These are phyloP conservation scores for Apamea crenata DNA, from an alignment of 2,888 invertebrate species.

Conservation along the genomic window DNA sequence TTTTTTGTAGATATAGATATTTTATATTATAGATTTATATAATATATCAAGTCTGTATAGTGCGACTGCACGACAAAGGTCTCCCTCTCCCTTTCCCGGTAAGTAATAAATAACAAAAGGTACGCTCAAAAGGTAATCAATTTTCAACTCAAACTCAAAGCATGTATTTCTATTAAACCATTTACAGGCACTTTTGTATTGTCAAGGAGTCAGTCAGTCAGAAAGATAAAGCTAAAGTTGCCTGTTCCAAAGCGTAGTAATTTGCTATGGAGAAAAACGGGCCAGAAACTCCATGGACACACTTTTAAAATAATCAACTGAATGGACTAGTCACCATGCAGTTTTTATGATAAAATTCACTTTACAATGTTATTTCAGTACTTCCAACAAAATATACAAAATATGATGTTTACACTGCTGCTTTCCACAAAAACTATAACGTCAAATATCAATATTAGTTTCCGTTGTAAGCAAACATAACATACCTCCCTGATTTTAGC, in stretches of 20 bases:
- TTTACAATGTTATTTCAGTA: conserved; percentile 20
- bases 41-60: neutral
- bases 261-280: too few species aligned
- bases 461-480: neutral
- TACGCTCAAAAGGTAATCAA: neutral
- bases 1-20: too few species aligned
- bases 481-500: neutral
- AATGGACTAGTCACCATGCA: neutral
- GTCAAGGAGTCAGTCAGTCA: neutral
- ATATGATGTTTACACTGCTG: neutral
- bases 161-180: neutral
- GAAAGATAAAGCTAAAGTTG: neutral
- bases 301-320: neutral
- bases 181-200: neutral
- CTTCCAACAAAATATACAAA: neutral
- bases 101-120: neutral
- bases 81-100: neutral
- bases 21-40: too few species aligned
- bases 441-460: conserved; percentile 16
- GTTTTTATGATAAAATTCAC: neutral
- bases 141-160: neutral
- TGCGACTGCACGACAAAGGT: neutral
- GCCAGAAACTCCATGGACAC: neutral
- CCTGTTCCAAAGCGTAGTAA: too few species aligned
- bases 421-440: conserved; percentile 8